phyloP scores from a whole-genome alignment of 2,113 vertebrate species.

The Opisthocomus hoazin region DNA sequence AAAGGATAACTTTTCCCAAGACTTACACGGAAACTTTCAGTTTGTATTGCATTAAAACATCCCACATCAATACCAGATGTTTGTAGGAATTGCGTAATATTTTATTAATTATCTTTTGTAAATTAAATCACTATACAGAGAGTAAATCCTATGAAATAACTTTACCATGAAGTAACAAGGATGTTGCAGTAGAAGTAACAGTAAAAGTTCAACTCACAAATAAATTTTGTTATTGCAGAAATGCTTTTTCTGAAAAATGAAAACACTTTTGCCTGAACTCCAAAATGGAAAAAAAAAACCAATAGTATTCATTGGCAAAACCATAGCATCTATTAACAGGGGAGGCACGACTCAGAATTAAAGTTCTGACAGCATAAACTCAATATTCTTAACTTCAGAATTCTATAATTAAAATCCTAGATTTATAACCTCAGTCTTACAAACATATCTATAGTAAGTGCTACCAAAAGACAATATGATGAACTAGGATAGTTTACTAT shows the following conservation, averaged over 20 bases:
- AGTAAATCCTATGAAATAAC: background rate
- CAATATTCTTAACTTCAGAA: background rate
- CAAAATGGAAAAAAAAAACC: background rate
- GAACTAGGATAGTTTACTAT: background rate
- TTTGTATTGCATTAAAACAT: background rate
- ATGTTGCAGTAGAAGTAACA: background rate
- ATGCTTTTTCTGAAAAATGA: background rate
- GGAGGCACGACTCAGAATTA: background rate
- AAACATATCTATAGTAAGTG: background rate
- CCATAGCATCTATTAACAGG: background rate
- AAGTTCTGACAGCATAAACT: background rate
- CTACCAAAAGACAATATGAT: background rate
- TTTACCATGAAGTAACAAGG: background rate
- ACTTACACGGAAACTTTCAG: background rate
- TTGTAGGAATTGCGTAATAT: background rate
- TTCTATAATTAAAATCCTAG: background rate
- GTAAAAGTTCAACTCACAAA: background rate
- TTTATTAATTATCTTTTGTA: background rate
- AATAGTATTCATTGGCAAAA: background rate
- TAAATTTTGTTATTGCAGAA: background rate
- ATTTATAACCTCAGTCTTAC: background rate
- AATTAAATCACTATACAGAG: background rate
- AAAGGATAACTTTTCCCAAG: background rate
- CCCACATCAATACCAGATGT: background rate
- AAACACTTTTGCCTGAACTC: background rate